Percentiles rank a stretch among this genome's conserved stretches.
phyloP scores from a whole-genome alignment of 2,797 vertebrate species.

The Holocentrus rufus region DNA sequence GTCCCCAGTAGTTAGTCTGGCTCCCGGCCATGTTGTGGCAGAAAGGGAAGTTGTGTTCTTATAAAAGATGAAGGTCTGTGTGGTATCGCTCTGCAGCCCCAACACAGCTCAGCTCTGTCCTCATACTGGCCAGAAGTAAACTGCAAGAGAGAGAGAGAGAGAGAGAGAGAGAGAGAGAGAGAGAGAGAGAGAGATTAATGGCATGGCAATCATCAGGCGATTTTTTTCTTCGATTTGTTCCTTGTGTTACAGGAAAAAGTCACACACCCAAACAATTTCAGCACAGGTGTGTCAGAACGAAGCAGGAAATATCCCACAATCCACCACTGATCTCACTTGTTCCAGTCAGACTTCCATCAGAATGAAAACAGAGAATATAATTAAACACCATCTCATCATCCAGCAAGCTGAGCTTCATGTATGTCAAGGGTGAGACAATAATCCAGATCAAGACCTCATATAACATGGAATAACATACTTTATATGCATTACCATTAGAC shows the following conservation, averaged over 20 bases:
- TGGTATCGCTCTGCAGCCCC: conserved; percentile 73
- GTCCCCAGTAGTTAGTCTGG: conserved; percentile 86
- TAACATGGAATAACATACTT: background rate
- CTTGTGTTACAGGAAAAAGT: background rate
- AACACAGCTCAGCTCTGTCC: conserved; percentile 68
- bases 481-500: background rate
- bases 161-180: conserved; percentile 23
- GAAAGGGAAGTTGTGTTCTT: conserved; percentile 70
- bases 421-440: too few species aligned
- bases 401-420: conserved; percentile 34
- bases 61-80: conserved; percentile 76
- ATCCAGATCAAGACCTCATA: too few species aligned
- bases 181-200: background rate
- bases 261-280: background rate
- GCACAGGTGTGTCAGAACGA: conserved; percentile 4
- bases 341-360: conserved; percentile 34
- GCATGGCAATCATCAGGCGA: background rate
- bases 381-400: conserved; percentile 28
- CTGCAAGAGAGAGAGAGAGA: conserved; percentile 65
- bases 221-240: background rate
- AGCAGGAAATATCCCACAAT: conserved; percentile 4
- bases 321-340: conserved; percentile 15
- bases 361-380: conserved; percentile 35
- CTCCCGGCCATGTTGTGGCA: conserved; percentile 80
- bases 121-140: conserved; percentile 63